These are phyloP conservation scores for Chlorodrepanis virens DNA, from an alignment of 2,113 vertebrate species.

Conservation along the genomic window DNA sequence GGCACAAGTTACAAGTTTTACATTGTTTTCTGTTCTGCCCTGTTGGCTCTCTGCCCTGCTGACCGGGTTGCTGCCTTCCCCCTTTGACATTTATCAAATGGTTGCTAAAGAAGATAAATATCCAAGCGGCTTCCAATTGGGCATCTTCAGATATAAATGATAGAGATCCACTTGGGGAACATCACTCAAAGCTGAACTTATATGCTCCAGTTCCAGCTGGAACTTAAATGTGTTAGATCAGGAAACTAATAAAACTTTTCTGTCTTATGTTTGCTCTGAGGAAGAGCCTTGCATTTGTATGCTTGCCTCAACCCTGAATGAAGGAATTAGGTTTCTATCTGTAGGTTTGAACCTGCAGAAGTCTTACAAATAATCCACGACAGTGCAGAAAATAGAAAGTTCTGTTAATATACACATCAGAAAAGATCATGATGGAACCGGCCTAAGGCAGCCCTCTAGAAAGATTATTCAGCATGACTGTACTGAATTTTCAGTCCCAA, in stretches of 20 bases:
- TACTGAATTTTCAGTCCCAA: neutral
- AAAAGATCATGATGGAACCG: neutral
- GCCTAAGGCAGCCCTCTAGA: neutral
- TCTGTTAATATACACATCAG: neutral
- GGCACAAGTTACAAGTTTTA: neutral
- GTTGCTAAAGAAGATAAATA: neutral
- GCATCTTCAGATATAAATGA: neutral
- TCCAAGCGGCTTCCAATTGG: neutral
- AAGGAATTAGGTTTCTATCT: neutral
- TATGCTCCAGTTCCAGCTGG: neutral
- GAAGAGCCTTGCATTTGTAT: neutral
- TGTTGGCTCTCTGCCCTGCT: neutral
- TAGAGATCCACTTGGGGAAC: neutral
- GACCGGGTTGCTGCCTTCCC: neutral
- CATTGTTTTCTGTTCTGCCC: conserved; percentile 2
- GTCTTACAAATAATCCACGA: neutral
- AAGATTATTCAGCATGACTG: neutral
- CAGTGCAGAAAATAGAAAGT: neutral
- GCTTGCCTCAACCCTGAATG: neutral
- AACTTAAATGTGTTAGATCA: neutral
- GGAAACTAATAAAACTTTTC: neutral
- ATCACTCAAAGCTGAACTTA: neutral
- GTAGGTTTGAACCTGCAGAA: neutral
- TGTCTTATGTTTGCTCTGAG: neutral
- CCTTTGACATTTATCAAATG: conserved; percentile 34